Base-by-base conservation (phyloP, 2,797 vertebrate species). In the Rhinogobio ventralis region DNA sequence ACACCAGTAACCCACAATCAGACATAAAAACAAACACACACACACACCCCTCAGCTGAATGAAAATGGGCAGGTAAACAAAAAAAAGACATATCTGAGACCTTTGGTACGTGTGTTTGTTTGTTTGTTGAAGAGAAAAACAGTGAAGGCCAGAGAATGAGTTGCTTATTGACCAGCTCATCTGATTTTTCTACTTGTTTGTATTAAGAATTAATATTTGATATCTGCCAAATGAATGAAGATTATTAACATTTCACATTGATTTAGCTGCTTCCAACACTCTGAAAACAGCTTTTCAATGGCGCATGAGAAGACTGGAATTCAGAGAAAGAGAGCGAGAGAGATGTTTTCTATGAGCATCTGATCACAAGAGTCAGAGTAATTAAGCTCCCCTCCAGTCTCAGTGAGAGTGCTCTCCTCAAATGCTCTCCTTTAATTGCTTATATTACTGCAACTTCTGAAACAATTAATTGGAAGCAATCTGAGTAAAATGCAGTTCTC, bases 291-390 rank as follows among this genome's bases (percentile, higher is more conserved):
- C 46, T 51, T 68, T 68, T 68, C 81, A 76, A 46, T 79, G 62
- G 15, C 0, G 60, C 39, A 45, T 60, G 13, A 69, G 49, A 51
- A 39, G 64, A 36, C 30, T 23, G 74, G 17, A 30, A 67, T 79
- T 79, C 45, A 51, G 42, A 62, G 75, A 77, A 79, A 66, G n/a
- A 78, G 64, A 78, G 64, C 19, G 36, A 79, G 10, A 82, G 25
- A 86, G 64, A 88, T 69, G 88, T 83, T 81, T 82, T 85, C 85
- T 85, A 78, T 90, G 87, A 88, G 83, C 71, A 85, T 89, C 87
- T 90, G 87, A 92, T 92, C 85, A 92, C 88, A 90, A 84, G 57
- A 82, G 68, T 42, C n/a, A 71, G 73, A 73, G 84, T 90, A 90
- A 89, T 88, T 79, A 87, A 88, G 81, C 64, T 87, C 83, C 83